Evolutionary conservation across 2,113 vertebrate species (phyloP).

Genomic region (Proterorhinus semilunaris): DNA sequence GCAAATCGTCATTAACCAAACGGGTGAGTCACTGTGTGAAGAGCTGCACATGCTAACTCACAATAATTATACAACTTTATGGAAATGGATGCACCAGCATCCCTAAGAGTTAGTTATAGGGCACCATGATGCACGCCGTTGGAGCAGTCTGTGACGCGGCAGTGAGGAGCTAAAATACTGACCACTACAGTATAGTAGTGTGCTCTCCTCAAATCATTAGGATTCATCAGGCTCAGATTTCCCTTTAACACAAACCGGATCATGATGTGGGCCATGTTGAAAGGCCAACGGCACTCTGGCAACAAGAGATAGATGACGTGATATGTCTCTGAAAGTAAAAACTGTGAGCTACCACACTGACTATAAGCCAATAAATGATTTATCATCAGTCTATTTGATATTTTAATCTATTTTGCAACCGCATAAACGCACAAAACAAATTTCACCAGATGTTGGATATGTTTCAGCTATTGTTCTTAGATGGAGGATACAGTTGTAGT

Average conservation of each 20-base stretch:
- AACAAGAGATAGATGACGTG: background rate
- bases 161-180: constrained; percentile 23
- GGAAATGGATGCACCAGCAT: background rate
- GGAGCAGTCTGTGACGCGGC: constrained; percentile 31
- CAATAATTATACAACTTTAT: constrained; percentile 10
- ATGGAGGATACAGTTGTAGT: too few relatives aligned
- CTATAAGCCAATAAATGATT: too few relatives aligned
- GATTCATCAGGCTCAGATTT: constrained; percentile 35
- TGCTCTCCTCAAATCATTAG: constrained; percentile 24
- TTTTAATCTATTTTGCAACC: too few relatives aligned
- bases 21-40: constrained; percentile 46
- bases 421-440: too few relatives aligned
- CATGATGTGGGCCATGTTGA: background rate
- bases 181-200: constrained; percentile 28
- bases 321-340: too few relatives aligned
- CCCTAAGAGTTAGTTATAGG: constrained; percentile 54
- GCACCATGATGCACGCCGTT: constrained; percentile 20
- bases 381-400: too few relatives aligned
- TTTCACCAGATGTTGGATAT: too few relatives aligned
- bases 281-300: constrained; percentile 7
- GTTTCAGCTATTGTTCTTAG: too few relatives aligned
- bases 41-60: constrained; percentile 33
- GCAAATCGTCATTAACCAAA: constrained; percentile 72
- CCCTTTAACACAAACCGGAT: constrained; percentile 26
- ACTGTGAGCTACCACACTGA: too few relatives aligned